Conservation (phyloP, 2,888 invertebrate species). For the Phaedon cochleariae region DNA sequence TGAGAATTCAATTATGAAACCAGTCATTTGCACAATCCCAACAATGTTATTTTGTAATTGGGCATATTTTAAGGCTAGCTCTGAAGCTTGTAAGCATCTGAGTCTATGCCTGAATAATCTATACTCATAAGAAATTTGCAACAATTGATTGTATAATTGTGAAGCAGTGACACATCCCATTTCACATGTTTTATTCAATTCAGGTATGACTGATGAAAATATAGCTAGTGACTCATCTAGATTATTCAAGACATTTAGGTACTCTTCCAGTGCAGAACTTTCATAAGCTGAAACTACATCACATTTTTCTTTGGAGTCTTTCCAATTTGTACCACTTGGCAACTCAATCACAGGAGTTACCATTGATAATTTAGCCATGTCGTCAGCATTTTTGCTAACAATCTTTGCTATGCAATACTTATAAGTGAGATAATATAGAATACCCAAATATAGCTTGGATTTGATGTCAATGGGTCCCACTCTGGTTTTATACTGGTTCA, state of each 20-base stretch:
- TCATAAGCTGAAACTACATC: conserved; percentile 51
- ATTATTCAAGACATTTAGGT: conserved; percentile 35
- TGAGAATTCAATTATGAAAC: conserved; percentile 43
- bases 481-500: conserved; percentile 35
- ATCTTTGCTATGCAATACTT: conserved; percentile 36
- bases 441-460: conserved; percentile 41
- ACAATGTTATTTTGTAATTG: conserved; percentile 37
- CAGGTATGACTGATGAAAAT: conserved; percentile 32
- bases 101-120: conserved; percentile 46
- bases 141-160: conserved; percentile 34
- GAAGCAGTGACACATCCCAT: conserved; percentile 19
- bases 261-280: conserved; percentile 45
- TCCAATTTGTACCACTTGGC: conserved; percentile 30
- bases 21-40: conserved; percentile 41
- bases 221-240: conserved; percentile 42
- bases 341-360: background rate
- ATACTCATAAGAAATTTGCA: conserved; percentile 48
- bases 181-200: conserved; percentile 15
- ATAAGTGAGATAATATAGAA: conserved; percentile 46
- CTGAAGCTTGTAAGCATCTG: conserved; percentile 43
- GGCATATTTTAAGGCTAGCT: conserved; percentile 45
- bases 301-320: conserved; percentile 51
- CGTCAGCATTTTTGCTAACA: conserved; percentile 45
- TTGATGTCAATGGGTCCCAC: conserved; percentile 12
- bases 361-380: conserved; percentile 44